Evolutionary conservation across 2,113 vertebrate genomes (phyloP).

Genomic region (Lynx canadensis): DNA sequence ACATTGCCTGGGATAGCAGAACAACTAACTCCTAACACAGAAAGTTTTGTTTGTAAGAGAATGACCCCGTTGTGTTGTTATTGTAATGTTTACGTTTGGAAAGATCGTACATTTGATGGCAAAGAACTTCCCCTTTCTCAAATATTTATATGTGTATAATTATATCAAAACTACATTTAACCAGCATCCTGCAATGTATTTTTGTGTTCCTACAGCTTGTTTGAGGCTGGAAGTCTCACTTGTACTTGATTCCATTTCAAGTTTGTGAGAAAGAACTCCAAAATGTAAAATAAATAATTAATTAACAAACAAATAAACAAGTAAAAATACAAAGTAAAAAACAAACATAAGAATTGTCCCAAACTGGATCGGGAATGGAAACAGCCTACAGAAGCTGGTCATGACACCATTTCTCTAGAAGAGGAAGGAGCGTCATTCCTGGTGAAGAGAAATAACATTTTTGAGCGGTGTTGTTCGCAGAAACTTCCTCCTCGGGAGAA

Average conservation of each 20-base stretch:
- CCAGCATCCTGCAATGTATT: not conserved
- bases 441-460: not conserved
- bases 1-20: not conserved
- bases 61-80: not conserved
- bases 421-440: not conserved
- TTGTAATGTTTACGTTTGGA: not conserved
- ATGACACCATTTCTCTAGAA: not conserved
- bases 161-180: not conserved
- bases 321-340: no score
- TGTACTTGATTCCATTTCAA: not conserved
- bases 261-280: no score
- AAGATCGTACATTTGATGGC: not conserved
- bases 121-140: not conserved
- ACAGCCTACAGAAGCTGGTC: not conserved
- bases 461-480: not conserved
- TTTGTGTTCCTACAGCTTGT: not conserved
- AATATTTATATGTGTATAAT: constrained; percentile 26
- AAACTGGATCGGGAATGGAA: not conserved
- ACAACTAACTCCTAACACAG: not conserved
- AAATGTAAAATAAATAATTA: no score
- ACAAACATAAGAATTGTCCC: not conserved
- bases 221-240: not conserved
- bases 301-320: no score
- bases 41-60: not conserved
- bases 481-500: not conserved